phyloP scores from a whole-genome alignment of 2,888 invertebrate species.

The Drosophila melanosoma region DNA sequence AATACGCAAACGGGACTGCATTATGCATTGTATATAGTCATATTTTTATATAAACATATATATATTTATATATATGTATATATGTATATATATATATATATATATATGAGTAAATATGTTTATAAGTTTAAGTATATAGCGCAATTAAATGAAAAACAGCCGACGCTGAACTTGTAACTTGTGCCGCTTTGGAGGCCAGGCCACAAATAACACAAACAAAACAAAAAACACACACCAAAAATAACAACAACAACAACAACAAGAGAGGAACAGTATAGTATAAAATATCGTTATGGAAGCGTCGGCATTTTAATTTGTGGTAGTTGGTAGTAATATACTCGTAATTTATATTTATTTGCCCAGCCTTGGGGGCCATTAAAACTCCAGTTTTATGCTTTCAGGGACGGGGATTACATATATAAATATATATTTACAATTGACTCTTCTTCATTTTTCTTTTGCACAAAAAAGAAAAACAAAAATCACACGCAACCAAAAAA shows the following conservation, averaged over 20 bases:
- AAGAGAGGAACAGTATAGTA: constrained; percentile 8
- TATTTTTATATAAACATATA: not conserved
- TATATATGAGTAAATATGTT: constrained; percentile 5
- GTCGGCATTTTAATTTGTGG: constrained; percentile 64
- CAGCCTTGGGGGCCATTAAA: constrained; percentile 78
- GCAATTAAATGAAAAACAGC: constrained; percentile 50
- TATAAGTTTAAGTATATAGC: constrained; percentile 37
- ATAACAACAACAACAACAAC: not conserved
- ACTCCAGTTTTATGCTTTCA: constrained; percentile 68
- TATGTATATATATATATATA: constrained; percentile 23
- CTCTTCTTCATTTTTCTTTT: constrained; percentile 45
- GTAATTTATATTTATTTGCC: constrained; percentile 70
- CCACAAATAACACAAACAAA: constrained; percentile 3
- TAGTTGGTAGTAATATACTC: constrained; percentile 66
- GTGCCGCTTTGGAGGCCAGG: constrained; percentile 69
- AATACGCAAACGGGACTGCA: constrained; percentile 34
- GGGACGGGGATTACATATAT: constrained; percentile 59
- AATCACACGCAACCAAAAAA: constrained; percentile 28
- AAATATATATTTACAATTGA: constrained; percentile 70
- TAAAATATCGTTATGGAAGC: constrained; percentile 40
- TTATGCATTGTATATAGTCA: not conserved
- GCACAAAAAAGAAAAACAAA: constrained; percentile 2
- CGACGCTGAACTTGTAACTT: constrained; percentile 51
- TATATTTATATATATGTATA: constrained; percentile 26
- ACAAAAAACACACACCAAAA: not conserved